Evolutionary conservation across 1,140 invertebrate genomes (phyloP).

Genomic region (Drosophila pseudoobscura): DNA sequence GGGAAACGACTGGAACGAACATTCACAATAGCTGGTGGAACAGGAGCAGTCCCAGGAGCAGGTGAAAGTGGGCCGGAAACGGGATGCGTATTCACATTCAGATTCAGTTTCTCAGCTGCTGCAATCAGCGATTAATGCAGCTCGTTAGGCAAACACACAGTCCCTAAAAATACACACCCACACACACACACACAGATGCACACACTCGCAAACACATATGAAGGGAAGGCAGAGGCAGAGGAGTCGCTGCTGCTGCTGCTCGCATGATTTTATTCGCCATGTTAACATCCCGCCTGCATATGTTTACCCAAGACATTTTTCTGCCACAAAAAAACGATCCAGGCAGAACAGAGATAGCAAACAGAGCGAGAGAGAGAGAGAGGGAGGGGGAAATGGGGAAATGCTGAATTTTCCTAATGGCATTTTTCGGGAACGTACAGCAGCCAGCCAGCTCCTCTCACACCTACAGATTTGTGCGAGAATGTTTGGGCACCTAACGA

Average conservation of each 20-base stretch:
- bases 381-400: not conserved
- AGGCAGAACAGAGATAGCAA: too few relatives aligned
- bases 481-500: slow-evolving; percentile 43
- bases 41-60: slow-evolving; percentile 1
- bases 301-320: slow-evolving; percentile 63
- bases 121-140: slow-evolving; percentile 78
- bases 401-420: slow-evolving; percentile 68
- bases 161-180: slow-evolving; percentile 17
- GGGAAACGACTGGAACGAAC: not conserved
- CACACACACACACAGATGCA: too few relatives aligned
- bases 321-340: slow-evolving; percentile 5
- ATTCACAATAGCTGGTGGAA: not conserved
- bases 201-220: slow-evolving; percentile 8
- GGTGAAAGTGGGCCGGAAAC: slow-evolving; percentile 26
- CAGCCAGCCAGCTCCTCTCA: slow-evolving; percentile 1
- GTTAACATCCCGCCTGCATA: slow-evolving; percentile 77
- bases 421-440: slow-evolving; percentile 35
- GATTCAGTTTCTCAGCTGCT: slow-evolving; percentile 39
- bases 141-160: slow-evolving; percentile 75
- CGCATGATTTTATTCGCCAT: slow-evolving; percentile 72
- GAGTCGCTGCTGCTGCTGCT: slow-evolving; percentile 6
- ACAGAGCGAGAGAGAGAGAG: slow-evolving; percentile 2
- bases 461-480: slow-evolving; percentile 45
- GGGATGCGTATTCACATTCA: slow-evolving; percentile 21
- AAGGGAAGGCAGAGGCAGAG: too few relatives aligned